Evolutionary conservation across 2,888 invertebrate genomes (phyloP).

Genomic region (Idaea biselata): DNA sequence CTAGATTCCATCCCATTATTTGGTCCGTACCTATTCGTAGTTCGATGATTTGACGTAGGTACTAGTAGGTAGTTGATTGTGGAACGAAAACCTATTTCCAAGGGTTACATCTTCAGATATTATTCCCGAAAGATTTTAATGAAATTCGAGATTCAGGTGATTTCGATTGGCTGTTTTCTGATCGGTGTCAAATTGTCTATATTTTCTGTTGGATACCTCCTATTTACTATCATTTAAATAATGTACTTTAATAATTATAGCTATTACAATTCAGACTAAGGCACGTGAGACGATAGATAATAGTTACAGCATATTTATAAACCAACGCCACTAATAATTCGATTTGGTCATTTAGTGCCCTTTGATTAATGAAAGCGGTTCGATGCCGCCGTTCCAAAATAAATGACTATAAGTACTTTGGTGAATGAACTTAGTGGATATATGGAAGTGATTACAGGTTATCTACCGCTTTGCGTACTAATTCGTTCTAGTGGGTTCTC

Average conservation of each 20-base stretch:
- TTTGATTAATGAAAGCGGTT: constrained; percentile 55
- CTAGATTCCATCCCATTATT: not conserved
- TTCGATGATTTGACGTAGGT: no score
- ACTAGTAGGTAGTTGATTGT: no score
- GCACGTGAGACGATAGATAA: constrained; percentile 44
- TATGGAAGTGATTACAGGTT: constrained; percentile 26
- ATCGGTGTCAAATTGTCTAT: no score
- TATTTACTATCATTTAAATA: no score
- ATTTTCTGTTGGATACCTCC: no score
- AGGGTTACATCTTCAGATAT: no score
- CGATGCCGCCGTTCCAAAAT: constrained; percentile 32
- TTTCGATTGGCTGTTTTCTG: no score
- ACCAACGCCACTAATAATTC: constrained; percentile 51
- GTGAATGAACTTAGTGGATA: constrained; percentile 25
- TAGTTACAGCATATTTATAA: constrained; percentile 41
- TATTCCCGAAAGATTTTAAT: no score
- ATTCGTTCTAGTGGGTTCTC: constrained; percentile 20
- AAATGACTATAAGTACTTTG: constrained; percentile 17
- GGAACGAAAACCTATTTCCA: no score
- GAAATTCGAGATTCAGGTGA: no score
- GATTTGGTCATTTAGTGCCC: constrained; percentile 48
- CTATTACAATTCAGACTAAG: constrained; percentile 18
- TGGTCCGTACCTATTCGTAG: no score
- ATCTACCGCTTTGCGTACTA: constrained; percentile 27
- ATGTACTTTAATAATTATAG: constrained; percentile 2